These are phyloP conservation scores for Drosophila asahinai DNA, from an alignment of 1,140 invertebrate genomes.

Conservation along the genomic window DNA sequence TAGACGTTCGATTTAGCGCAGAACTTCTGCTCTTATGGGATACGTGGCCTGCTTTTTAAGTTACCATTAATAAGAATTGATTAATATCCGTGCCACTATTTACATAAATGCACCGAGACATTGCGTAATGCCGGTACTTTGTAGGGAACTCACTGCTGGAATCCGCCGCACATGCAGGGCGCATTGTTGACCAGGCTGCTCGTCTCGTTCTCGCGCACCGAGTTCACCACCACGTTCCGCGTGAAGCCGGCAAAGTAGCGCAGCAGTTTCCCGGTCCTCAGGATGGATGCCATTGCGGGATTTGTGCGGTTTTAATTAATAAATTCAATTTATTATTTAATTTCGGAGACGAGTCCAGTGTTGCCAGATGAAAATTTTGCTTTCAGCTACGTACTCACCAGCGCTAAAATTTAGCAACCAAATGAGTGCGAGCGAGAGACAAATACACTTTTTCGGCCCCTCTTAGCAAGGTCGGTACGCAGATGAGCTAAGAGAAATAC, in stretches of 20 bases:
- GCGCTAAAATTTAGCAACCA: no score
- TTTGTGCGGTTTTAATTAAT: constrained; percentile 47
- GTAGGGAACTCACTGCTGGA: constrained; percentile 85
- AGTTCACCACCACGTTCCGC: constrained; percentile 88
- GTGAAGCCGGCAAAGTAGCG: constrained; percentile 89
- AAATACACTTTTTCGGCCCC: no score
- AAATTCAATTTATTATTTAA: constrained; percentile 56
- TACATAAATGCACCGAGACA: constrained; percentile 23
- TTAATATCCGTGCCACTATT: neutral
- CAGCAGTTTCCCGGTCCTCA: constrained; percentile 89
- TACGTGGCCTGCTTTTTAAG: no score
- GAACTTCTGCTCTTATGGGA: neutral
- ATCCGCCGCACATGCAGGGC: constrained; percentile 85
- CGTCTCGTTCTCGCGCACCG: constrained; percentile 86
- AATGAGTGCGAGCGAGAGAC: no score
- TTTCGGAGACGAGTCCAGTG: neutral
- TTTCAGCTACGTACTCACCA: no score
- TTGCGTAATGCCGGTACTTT: constrained; percentile 72
- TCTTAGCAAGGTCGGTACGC: no score
- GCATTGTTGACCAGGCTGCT: constrained; percentile 85
- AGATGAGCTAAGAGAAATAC: no score
- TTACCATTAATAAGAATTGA: neutral
- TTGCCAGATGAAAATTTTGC: no score
- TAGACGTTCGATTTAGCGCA: neutral
- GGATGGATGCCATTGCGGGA: constrained; percentile 87